Evolutionary conservation across 2,113 vertebrate genomes (phyloP), one percentile per base, ranked within the genome.

Genomic region (Megatriorchis doriae): DNA sequence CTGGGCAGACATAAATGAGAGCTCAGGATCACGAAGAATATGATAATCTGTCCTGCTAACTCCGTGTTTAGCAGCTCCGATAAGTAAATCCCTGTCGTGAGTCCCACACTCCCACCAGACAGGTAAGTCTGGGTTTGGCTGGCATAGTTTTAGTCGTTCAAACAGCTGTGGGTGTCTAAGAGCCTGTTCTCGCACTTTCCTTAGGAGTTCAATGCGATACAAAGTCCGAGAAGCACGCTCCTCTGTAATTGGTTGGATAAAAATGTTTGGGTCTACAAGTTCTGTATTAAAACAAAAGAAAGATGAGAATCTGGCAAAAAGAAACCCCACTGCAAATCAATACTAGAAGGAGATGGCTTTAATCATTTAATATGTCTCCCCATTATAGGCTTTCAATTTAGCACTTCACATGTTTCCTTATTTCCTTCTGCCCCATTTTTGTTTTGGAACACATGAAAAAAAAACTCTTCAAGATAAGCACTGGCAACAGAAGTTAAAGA

Each of bases 41-140:
- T 99, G 99, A 96, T 99, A 99, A 97, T 99, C 99, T 73, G 99
- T 99, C 93, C 99, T 99, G 98, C 99, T 99, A 71, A 99, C 99
- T 19, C 99, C 99, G 1, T 99, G 99, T 88, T 99, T 99, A 83
- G 99, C 99, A 32, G 99, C 99, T 58, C 99, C 99, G 56, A 99
- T 98, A 34, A 99, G 98, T 82, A 99, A 98, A 98, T 99, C 99
- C 38, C 99, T 98, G 95, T 99, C 99, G 10, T 99, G 99, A 81
- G 97, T 96, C 53, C 99, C 99, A 53, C 98, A 98, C 83, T 99
- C 99, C 99, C 99, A 99, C 99, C 99, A 99, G 62, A 99, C 98
- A 2, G 99, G 99, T 13, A 99, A 95, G 93, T 99, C 99, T 9
- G 99, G 99, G 93, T 99, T 99, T 78, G 98, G 98, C 96, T 99